A percentile compares a stretch with the other conserved stretches of the same genome.
These are phyloP conservation scores for Campoplex capitator DNA, from an alignment of 2,888 invertebrate genomes.

Conservation along the genomic window DNA sequence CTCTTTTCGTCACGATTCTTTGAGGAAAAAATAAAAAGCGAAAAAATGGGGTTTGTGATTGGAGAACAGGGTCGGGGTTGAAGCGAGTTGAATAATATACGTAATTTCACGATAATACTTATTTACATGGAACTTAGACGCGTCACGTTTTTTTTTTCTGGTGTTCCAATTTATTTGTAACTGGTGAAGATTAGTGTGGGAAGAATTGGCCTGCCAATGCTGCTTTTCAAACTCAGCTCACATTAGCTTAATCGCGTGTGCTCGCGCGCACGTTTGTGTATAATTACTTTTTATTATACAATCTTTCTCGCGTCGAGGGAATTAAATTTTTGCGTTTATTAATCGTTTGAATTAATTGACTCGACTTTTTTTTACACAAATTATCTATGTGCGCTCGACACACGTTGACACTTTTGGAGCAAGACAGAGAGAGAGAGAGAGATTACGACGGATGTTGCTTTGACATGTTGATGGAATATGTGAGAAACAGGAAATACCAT, in stretches of 20 bases:
- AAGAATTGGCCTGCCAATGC: constrained; percentile 63
- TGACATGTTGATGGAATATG: constrained; percentile 13
- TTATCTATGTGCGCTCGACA: constrained; percentile 35
- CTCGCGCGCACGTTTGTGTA: neutral
- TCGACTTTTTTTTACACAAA: constrained; percentile 34
- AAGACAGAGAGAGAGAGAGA: neutral
- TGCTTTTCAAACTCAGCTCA: neutral
- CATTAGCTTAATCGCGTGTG: constrained; percentile 17
- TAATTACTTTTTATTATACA: constrained; percentile 7
- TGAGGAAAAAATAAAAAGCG: neutral
- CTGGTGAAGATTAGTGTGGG: constrained; percentile 78
- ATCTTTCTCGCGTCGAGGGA: constrained; percentile 12
- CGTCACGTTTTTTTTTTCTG: constrained; percentile 63
- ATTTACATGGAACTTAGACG: constrained; percentile 44
- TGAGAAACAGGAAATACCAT: constrained; percentile 46
- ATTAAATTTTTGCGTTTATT: constrained; percentile 40
- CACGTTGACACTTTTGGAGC: constrained; percentile 1
- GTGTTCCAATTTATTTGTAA: constrained; percentile 76
- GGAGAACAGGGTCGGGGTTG: constrained; percentile 36
- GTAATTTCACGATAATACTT: constrained; percentile 10
- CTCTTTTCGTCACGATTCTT: neutral
- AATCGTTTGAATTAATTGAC: constrained; percentile 54
- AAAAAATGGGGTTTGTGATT: constrained; percentile 21
- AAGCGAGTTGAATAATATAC: neutral
- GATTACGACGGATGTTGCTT: constrained; percentile 34